Percentiles rank a stretch among this genome's conserved stretches.
phyloP scores from a whole-genome alignment of 2,888 invertebrate species.

The Hydropsyche betteni region DNA sequence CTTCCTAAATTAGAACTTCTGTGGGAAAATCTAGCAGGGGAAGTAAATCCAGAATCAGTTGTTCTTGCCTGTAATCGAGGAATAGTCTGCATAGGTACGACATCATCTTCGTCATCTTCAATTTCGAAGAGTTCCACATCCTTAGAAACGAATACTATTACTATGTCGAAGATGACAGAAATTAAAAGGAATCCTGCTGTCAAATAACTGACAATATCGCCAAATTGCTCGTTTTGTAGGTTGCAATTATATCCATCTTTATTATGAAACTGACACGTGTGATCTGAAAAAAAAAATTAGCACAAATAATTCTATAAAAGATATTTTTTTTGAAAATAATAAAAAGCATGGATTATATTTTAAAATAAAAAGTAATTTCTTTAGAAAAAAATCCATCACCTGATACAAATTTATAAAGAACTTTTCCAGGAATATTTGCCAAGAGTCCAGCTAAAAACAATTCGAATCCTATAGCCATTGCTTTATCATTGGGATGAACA shows the following conservation, averaged over 20 bases:
- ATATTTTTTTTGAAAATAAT: background rate
- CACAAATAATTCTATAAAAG: background rate
- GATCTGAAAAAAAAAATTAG: slow-evolving; percentile 53
- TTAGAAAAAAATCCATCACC: slow-evolving; percentile 56
- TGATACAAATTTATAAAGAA: slow-evolving; percentile 69
- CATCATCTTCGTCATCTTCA: slow-evolving; percentile 44
- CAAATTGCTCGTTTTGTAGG: slow-evolving; percentile 62
- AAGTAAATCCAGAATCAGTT: slow-evolving; percentile 2
- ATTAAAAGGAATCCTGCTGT: slow-evolving; percentile 60
- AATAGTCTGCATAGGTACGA: slow-evolving; percentile 15
- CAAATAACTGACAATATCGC: slow-evolving; percentile 62
- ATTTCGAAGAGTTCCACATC: slow-evolving; percentile 58
- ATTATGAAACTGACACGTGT: slow-evolving; percentile 63
- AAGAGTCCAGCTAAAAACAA: slow-evolving; percentile 66
- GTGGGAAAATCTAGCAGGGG: background rate
- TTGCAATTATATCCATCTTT: slow-evolving; percentile 58
- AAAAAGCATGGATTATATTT: no score
- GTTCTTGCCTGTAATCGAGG: background rate
- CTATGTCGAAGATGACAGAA: slow-evolving; percentile 60
- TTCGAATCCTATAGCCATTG: slow-evolving; percentile 68
- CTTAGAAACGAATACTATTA: slow-evolving; percentile 61
- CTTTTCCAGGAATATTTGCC: slow-evolving; percentile 70
- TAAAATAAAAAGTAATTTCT: no score
- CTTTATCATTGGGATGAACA: slow-evolving; percentile 70
- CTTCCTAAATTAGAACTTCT: slow-evolving; percentile 7